Evolutionary conservation across 1,140 invertebrate species (phyloP).

Genomic region (Melanaphis sacchari): DNA sequence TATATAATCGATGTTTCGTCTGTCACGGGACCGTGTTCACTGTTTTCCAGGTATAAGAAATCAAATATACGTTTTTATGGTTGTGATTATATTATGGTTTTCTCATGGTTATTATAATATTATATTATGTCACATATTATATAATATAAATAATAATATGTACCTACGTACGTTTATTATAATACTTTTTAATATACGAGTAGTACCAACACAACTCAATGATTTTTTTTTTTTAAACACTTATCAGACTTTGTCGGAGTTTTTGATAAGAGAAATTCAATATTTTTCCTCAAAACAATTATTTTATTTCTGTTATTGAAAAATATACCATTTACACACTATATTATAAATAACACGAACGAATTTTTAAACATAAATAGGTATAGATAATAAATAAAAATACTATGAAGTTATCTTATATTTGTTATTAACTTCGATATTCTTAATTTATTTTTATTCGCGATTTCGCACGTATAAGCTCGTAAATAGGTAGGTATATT

Average conservation of each 20-base stretch:
- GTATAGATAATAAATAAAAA: too few relatives aligned
- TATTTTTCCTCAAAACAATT: slow-evolving; percentile 15
- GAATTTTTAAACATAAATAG: not conserved
- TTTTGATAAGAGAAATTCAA: not conserved
- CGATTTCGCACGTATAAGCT: not conserved
- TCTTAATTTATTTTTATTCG: not conserved
- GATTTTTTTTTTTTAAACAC: not conserved
- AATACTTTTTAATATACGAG: not conserved
- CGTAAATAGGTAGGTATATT: not conserved
- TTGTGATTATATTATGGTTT: not conserved
- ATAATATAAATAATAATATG: not conserved
- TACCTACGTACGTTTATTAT: not conserved
- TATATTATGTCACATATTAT: not conserved
- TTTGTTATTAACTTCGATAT: not conserved
- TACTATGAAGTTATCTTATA: not conserved
- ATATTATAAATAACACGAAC: not conserved
- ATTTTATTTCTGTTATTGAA: not conserved
- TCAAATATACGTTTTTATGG: not conserved
- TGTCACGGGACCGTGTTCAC: too few relatives aligned
- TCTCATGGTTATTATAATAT: slow-evolving; percentile 5
- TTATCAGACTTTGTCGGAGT: not conserved
- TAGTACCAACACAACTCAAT: not conserved
- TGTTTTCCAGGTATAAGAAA: not conserved
- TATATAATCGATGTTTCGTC: not conserved
- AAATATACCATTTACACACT: not conserved